A percentile compares a stretch with the other conserved stretches of the same genome.
Evolutionary conservation across 2,888 invertebrate species (phyloP).

Genomic region (Tenthredo amoena): DNA sequence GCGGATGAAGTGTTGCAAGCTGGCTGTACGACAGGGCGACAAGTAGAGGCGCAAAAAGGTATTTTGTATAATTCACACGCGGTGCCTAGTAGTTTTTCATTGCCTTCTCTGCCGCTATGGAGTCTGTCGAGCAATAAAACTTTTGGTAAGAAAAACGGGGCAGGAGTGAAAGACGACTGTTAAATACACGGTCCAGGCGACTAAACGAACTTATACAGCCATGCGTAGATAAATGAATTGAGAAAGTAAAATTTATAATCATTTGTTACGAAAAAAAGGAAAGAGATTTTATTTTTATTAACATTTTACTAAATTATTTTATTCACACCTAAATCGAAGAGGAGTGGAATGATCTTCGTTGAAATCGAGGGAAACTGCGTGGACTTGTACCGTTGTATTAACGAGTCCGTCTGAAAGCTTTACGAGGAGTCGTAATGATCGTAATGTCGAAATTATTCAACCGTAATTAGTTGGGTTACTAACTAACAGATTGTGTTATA

Average conservation of each 20-base stretch:
- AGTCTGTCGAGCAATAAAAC: constrained; percentile 17
- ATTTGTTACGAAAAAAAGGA: background rate
- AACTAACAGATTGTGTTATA: background rate
- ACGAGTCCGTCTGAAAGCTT: background rate
- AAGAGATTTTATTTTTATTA: background rate
- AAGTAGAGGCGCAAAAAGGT: constrained; percentile 24
- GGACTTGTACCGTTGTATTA: background rate
- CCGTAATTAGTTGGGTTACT: constrained; percentile 2
- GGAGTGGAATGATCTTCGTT: background rate
- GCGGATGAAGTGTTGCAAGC: constrained; percentile 51
- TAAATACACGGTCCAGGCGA: constrained; percentile 5
- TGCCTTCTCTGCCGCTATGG: background rate
- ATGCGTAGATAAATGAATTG: constrained; percentile 1
- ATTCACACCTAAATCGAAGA: background rate
- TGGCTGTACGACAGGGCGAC: background rate
- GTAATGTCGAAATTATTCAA: constrained; percentile 40
- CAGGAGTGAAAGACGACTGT: constrained; percentile 4
- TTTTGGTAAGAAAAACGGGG: constrained; percentile 6
- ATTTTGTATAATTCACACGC: constrained; percentile 43
- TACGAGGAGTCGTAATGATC: constrained; percentile 28
- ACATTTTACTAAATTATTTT: background rate
- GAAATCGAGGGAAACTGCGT: background rate
- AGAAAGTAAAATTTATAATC: background rate
- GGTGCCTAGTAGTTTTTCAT: constrained; percentile 24
- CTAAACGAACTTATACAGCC: background rate